Evolutionary conservation across 1,140 invertebrate species (phyloP), one percentile per base, ranked within the genome.

Genomic region (Hyles vespertilio): DNA sequence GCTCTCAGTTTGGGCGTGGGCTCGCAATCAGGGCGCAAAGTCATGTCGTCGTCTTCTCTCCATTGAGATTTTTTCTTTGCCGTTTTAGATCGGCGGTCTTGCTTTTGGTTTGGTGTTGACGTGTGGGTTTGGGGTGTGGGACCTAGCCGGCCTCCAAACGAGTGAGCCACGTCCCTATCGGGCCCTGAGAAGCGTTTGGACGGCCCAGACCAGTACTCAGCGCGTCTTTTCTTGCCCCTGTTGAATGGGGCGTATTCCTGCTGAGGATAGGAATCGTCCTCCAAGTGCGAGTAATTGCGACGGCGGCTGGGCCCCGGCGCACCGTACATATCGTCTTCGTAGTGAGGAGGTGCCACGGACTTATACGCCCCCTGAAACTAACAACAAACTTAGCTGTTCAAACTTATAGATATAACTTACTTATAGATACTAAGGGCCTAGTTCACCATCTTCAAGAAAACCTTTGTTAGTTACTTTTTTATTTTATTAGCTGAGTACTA

Each of bases 1-100:
- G 82, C 82, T 6, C 56, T 71, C 53, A 83, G 36, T 59, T 79
- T 73, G 34, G 58, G 57, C 32, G 61, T 60, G 0, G 76, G 72
- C 47, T 49, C 52, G 6, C 59, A 44, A 49, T 77, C 61, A 3
- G 65, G 58, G 4, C 61, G 62, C 49, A 84, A 55, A 51, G 75
- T 61, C 32, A 52, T 11, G n/a, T 36, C 8, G 3, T 45, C 11
- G 5, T 53, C 40, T 5, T 9, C 11, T n/a, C 5, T 2, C 52
- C n/a, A 8, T 12, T 6, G 6, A 3, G 11, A 1, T 9, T 54
- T 40, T 12, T 43, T 22, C 22, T 22, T 22, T 2, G 22, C 22
- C 2, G 22, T 22, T 22, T 22, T 22, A 22, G 22, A 22, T 22
- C 22, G 22, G 22, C 22, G 22, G 22, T 22, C 22, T 22, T 11